phyloP scores from a whole-genome alignment of 2,797 vertebrate species.

The Trematocara caparti region DNA sequence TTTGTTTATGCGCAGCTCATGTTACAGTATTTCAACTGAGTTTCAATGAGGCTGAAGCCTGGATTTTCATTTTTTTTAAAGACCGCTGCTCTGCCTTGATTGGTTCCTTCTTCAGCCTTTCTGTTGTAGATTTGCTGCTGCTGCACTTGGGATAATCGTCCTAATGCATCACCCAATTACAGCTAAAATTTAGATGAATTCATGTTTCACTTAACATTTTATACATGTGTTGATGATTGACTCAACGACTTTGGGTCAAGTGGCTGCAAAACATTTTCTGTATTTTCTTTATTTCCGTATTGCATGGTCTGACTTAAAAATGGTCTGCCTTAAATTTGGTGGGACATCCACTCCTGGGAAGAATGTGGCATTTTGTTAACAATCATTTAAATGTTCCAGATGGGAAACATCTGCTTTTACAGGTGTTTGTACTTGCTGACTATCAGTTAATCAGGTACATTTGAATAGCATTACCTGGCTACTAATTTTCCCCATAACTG shows the following conservation, averaged over 20 bases:
- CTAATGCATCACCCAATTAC: not conserved
- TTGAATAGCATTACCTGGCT: not conserved
- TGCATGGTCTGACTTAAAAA: not conserved
- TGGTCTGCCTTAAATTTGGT: not conserved
- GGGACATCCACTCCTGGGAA: not conserved
- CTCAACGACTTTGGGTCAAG: not conserved
- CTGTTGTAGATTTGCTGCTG: not conserved
- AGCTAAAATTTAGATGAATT: not conserved
- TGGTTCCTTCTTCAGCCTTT: not conserved
- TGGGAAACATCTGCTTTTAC: not conserved
- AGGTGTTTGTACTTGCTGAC: not conserved
- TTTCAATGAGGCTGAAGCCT: not conserved
- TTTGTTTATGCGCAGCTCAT: not conserved
- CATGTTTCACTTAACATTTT: not conserved
- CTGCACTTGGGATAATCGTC: not conserved
- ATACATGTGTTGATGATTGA: not conserved
- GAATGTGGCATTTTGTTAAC: not conserved
- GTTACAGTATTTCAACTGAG: not conserved
- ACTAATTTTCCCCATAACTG: not conserved
- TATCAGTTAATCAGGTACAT: not conserved
- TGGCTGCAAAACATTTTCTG: not conserved
- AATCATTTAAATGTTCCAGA: not conserved
- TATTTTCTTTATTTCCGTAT: not conserved
- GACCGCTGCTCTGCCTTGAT: fast-evolving
- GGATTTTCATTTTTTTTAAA: not conserved